phyloP scores from a whole-genome alignment of 1,140 invertebrate genomes.

The Archivesica marissinica region DNA sequence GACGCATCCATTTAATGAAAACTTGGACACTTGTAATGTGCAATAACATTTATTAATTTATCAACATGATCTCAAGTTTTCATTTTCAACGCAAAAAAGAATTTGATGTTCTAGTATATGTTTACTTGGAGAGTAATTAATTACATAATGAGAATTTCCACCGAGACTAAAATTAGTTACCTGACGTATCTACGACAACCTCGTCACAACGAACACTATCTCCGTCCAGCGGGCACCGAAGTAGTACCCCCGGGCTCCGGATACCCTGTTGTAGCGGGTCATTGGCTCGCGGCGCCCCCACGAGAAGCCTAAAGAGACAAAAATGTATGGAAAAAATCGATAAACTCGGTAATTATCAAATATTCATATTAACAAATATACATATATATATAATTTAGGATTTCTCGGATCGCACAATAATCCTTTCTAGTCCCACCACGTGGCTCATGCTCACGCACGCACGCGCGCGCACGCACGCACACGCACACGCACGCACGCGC shows the following conservation, averaged over 20 bases:
- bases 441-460: background rate
- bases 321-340: background rate
- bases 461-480: no score
- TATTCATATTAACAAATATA: background rate
- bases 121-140: no score
- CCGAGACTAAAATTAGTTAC: no score
- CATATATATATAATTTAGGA: background rate
- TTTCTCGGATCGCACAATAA: background rate
- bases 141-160: no score
- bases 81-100: no score
- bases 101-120: no score
- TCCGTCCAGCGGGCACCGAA: conserved; percentile 64
- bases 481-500: background rate
- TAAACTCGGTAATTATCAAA: background rate
- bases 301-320: conserved; percentile 66
- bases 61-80: no score
- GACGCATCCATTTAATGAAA: no score
- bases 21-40: no score
- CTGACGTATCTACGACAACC: conserved; percentile 44
- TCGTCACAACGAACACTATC: conserved; percentile 27
- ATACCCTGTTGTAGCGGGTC: conserved; percentile 59
- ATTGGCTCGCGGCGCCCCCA: conserved; percentile 69
- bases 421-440: background rate
- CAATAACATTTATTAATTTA: no score
- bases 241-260: conserved; percentile 64